These are phyloP conservation scores for Epinephelus moara DNA, from an alignment of 2,113 vertebrate genomes.

Conservation along the genomic window DNA sequence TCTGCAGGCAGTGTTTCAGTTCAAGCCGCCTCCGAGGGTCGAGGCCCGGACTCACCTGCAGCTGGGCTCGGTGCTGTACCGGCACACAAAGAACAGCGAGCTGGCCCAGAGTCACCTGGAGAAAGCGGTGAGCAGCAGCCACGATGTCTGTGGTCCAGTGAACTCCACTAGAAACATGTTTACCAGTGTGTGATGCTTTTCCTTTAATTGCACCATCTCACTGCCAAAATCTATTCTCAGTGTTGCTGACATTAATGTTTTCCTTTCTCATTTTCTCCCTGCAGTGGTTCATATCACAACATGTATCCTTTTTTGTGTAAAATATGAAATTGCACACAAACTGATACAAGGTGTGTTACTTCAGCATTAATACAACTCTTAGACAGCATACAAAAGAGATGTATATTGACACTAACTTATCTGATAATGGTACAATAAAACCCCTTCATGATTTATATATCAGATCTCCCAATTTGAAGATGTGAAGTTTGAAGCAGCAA, in stretches of 20 bases:
- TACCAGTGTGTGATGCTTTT: background rate
- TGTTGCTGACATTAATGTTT: conserved; percentile 6
- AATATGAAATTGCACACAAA: background rate
- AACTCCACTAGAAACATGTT: background rate
- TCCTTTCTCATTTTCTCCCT: conserved; percentile 26
- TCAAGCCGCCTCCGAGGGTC: conserved; percentile 92
- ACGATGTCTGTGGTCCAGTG: background rate
- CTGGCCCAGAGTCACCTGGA: conserved; percentile 92
- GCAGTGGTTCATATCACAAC: conserved; percentile 95
- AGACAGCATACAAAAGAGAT: background rate
- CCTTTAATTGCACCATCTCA: background rate
- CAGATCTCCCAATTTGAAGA: conserved; percentile 90
- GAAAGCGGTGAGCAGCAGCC: conserved; percentile 88
- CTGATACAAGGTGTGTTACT: conserved; percentile 6
- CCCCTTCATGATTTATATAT: conserved; percentile 20
- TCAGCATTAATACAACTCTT: background rate
- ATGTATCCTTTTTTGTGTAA: conserved; percentile 90
- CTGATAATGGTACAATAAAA: background rate
- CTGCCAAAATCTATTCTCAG: background rate
- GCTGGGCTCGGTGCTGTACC: conserved; percentile 93
- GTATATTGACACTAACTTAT: background rate
- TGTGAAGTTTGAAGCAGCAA: conserved; percentile 95
- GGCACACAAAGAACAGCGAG: conserved; percentile 95
- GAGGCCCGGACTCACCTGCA: conserved; percentile 94
- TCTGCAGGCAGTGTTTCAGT: conserved; percentile 93